Evolutionary conservation across 2,113 vertebrate genomes (phyloP).

Genomic region (Mus pahari): DNA sequence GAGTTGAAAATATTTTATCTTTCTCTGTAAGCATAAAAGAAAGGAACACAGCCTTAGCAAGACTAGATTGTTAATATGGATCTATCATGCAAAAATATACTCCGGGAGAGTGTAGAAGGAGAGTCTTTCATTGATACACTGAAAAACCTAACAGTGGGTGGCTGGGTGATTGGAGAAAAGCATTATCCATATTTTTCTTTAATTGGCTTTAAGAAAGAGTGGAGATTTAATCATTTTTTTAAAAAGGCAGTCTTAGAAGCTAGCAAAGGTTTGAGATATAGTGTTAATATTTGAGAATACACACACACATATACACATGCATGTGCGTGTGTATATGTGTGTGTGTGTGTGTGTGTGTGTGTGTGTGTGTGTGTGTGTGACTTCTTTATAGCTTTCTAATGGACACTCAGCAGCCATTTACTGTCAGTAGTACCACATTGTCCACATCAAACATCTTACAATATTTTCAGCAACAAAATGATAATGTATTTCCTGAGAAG

Average conservation of each 20-base stretch:
- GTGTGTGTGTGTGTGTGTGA: too few relatives aligned
- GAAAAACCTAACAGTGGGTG: not conserved
- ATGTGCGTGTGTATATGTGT: too few relatives aligned
- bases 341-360: too few relatives aligned
- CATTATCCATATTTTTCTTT: not conserved
- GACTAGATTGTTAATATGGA: not conserved
- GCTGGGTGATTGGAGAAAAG: not conserved
- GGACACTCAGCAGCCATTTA: not conserved
- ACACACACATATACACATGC: too few relatives aligned
- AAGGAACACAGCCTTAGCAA: not conserved
- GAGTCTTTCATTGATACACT: not conserved
- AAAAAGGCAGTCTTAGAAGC: not conserved
- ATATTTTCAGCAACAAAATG: not conserved
- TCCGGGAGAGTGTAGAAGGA: not conserved
- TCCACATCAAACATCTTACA: not conserved
- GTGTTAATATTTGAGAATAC: not conserved
- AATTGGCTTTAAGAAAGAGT: not conserved
- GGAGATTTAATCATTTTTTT: not conserved
- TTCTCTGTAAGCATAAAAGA: not conserved
- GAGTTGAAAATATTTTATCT: not conserved
- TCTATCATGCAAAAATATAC: not conserved
- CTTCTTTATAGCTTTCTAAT: too few relatives aligned
- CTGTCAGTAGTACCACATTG: not conserved
- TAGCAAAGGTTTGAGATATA: not conserved
- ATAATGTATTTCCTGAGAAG: not conserved